Conservation (phyloP, 2,797 vertebrate genomes). For the Onychomys torridus region DNA sequence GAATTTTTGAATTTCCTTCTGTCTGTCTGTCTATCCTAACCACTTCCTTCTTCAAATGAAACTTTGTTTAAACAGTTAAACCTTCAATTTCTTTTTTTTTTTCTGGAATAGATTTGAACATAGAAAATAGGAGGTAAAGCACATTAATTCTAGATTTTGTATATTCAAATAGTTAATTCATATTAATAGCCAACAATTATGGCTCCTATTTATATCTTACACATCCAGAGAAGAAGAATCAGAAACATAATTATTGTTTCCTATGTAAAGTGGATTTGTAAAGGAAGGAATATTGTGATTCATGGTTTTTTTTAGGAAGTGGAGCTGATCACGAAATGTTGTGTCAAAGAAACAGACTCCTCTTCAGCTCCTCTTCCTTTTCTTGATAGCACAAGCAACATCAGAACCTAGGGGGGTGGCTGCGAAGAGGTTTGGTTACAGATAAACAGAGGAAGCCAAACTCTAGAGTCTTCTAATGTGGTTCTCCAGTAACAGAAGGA, state of each 20-base stretch:
- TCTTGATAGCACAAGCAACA: not conserved
- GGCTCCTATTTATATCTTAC: not conserved
- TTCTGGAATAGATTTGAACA: not conserved
- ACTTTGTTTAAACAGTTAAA: not conserved
- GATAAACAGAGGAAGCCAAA: not conserved
- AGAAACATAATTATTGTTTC: not conserved
- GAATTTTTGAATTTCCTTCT: conserved; percentile 3
- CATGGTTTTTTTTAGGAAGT: not conserved
- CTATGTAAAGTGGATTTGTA: not conserved
- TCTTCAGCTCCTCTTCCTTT: not conserved
- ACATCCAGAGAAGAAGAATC: not conserved
- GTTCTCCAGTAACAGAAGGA: not conserved
- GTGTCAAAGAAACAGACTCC: too few species aligned
- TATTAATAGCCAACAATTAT: not conserved
- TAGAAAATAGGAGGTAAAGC: not conserved
- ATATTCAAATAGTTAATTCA: conserved; percentile 28
- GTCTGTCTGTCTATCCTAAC: not conserved
- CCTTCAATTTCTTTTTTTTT: not conserved
- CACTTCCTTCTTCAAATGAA: not conserved
- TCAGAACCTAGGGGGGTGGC: not conserved
- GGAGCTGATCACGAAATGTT: not conserved
- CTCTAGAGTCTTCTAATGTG: not conserved
- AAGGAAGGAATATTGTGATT: not conserved
- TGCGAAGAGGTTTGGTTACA: not conserved
- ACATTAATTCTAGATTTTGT: not conserved